phyloP scores from a whole-genome alignment of 2,797 vertebrate genomes.

The Bradypus variegatus region DNA sequence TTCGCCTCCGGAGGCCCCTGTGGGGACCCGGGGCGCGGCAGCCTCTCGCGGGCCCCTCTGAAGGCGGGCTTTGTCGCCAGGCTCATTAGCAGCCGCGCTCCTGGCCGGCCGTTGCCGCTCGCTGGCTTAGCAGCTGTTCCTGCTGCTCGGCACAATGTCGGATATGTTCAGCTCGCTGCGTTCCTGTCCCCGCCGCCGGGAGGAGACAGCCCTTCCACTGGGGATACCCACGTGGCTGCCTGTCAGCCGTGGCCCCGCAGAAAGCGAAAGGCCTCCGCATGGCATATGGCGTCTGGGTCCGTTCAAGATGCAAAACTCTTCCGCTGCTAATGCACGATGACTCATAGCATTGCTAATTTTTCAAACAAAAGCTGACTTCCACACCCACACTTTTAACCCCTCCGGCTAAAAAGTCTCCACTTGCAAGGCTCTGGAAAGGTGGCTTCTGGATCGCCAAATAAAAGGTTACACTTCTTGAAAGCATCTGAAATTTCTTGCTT shows the following conservation, averaged over 20 bases:
- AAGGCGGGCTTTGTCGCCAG: constrained; percentile 68
- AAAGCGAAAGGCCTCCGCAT: constrained; percentile 90
- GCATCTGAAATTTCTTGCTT: constrained; percentile 41
- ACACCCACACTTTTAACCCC: constrained; percentile 82
- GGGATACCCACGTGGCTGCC: constrained; percentile 86
- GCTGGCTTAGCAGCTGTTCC: constrained; percentile 99
- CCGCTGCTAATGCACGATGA: constrained; percentile 93
- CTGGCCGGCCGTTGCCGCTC: constrained; percentile 77
- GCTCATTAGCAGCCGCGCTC: constrained; percentile 88
- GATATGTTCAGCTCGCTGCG: constrained; percentile 90
- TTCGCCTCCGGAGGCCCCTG: constrained; percentile 34
- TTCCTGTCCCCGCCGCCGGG: constrained; percentile 78
- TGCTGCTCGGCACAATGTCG: constrained; percentile 94
- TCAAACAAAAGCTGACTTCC: constrained; percentile 91
- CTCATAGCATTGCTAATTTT: constrained; percentile 97
- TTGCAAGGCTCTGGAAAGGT: constrained; percentile 71
- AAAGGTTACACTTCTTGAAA: constrained; percentile 66
- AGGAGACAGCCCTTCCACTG: constrained; percentile 84
- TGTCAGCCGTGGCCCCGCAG: constrained; percentile 86
- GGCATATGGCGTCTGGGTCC: constrained; percentile 99
- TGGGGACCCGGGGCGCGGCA: constrained; percentile 54
- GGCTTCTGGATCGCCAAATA: constrained; percentile 64
- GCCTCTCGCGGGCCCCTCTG: constrained; percentile 29
- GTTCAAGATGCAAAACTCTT: constrained; percentile 99
- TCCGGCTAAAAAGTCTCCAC: constrained; percentile 73